Conservation (phyloP, 2,797 vertebrate species). For the Brachyalestes nurse region DNA sequence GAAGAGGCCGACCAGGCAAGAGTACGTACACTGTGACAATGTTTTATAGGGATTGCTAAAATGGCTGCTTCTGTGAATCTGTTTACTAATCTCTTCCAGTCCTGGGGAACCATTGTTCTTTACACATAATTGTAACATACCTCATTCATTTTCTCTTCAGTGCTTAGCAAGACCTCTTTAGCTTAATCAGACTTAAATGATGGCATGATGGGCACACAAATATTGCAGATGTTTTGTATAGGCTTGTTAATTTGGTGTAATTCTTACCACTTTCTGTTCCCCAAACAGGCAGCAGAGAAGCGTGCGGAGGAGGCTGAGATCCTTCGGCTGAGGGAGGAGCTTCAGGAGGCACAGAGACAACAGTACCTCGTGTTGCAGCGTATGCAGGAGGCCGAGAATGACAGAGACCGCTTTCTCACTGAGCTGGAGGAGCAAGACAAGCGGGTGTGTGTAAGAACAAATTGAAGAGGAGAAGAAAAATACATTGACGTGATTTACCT, state of each 20-base stretch:
- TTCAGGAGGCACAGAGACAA: constrained; percentile 80
- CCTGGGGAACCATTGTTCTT: not conserved
- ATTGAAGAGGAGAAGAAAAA: not conserved
- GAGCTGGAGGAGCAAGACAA: constrained; percentile 81
- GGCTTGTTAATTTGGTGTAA: not conserved
- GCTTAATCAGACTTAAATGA: too few relatives aligned
- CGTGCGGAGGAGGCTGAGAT: constrained; percentile 70
- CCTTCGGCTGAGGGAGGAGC: constrained; percentile 71
- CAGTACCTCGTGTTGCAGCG: constrained; percentile 79
- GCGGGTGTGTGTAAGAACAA: constrained; percentile 72
- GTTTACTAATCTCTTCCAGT: too few relatives aligned
- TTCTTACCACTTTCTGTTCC: not conserved
- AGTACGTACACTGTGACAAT: constrained; percentile 54
- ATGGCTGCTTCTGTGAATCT: not conserved
- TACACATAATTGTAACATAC: not conserved
- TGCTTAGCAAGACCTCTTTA: too few relatives aligned
- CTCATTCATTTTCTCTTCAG: not conserved
- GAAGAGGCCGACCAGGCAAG: constrained; percentile 68
- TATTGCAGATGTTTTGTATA: not conserved
- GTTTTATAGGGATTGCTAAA: not conserved
- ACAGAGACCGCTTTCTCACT: constrained; percentile 79
- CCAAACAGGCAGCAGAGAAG: constrained; percentile 76
- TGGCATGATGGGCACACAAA: not conserved
- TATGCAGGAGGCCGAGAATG: constrained; percentile 83
- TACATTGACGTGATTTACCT: not conserved